A percentile compares a stretch with the other conserved stretches of the same genome.
These are phyloP conservation scores for Trochalopteron elliotii DNA, from an alignment of 2,113 vertebrate species.

Conservation along the genomic window DNA sequence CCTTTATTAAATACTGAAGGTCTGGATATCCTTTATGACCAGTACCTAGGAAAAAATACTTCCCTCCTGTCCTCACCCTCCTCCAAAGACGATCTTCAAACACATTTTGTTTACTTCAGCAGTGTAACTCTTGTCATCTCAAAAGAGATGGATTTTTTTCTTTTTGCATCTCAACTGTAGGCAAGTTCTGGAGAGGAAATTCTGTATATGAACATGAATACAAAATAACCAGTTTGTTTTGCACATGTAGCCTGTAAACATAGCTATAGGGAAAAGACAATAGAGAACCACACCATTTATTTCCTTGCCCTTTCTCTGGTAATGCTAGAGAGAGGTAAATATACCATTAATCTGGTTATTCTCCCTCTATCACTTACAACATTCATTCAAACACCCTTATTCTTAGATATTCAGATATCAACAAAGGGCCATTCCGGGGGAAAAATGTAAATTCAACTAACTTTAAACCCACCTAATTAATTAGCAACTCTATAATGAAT, in stretches of 20 bases:
- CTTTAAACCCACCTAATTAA: background rate
- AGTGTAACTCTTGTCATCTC: background rate
- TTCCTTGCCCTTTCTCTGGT: background rate
- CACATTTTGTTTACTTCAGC: background rate
- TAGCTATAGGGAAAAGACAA: background rate
- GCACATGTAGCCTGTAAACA: background rate
- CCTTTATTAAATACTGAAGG: background rate
- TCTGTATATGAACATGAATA: fast-evolving
- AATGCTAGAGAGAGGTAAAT: background rate
- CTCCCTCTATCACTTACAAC: background rate
- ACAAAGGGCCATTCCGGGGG: background rate
- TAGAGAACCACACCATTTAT: background rate
- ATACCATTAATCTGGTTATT: background rate
- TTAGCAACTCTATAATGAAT: background rate
- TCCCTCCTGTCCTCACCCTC: fast-evolving
- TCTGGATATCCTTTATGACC: background rate
- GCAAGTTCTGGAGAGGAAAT: background rate
- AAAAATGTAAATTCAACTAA: background rate
- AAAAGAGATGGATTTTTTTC: background rate
- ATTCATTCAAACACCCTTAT: background rate
- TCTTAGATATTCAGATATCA: background rate
- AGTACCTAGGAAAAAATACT: background rate
- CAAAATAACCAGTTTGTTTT: background rate
- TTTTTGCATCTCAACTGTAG: background rate
- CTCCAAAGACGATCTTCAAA: background rate